Percentiles rank a stretch among this genome's conserved stretches.
Conservation (phyloP, 2,888 invertebrate species). For the Ichneumon xanthorius region DNA sequence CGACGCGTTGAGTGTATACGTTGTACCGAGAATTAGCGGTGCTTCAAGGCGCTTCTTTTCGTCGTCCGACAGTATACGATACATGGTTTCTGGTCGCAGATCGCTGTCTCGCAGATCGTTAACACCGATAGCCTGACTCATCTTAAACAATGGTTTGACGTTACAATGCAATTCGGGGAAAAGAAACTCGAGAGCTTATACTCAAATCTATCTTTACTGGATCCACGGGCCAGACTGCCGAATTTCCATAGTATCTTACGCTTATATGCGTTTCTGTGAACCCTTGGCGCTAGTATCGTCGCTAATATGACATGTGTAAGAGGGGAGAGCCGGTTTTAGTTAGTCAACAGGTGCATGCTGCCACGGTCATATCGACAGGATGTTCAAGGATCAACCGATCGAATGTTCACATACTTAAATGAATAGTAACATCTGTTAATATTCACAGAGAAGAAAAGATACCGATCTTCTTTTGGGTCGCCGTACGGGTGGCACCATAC, state of each 20-base stretch:
- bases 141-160: neutral
- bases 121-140: constrained; percentile 13
- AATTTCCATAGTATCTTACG: neutral
- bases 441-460: too few species aligned
- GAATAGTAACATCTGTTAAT: too few species aligned
- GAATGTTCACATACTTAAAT: too few species aligned
- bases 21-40: neutral
- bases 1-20: constrained; percentile 8
- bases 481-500: too few species aligned
- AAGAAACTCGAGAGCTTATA: neutral
- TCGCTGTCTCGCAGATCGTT: too few species aligned
- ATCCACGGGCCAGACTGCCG: neutral
- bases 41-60: constrained; percentile 12
- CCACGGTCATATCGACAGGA: too few species aligned
- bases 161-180: neutral
- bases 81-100: too few species aligned
- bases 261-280: neutral
- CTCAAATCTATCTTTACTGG: neutral
- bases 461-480: too few species aligned
- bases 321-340: neutral
- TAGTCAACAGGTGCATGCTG: neutral
- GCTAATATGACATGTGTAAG: neutral
- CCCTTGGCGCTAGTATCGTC: neutral
- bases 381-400: too few species aligned
- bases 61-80: neutral